phyloP scores from a whole-genome alignment of 1,140 invertebrate genomes.

The Lasaia peninsularis region DNA sequence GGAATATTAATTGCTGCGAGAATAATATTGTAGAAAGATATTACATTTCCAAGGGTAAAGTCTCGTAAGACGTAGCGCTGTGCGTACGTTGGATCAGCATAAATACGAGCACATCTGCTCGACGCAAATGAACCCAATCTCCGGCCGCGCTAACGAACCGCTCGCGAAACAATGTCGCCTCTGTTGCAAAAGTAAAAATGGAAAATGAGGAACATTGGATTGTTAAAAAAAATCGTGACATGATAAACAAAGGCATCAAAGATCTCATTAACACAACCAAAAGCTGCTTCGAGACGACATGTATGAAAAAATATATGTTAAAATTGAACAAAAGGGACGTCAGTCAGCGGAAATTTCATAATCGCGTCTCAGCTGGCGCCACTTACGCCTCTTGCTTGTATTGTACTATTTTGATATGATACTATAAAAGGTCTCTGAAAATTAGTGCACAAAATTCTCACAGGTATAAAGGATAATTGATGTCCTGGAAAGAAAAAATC shows the following conservation, averaged over 20 bases:
- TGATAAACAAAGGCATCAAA: not conserved
- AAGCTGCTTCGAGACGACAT: not conserved
- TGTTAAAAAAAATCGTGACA: not conserved
- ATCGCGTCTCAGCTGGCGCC: not conserved
- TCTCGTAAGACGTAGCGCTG: not conserved
- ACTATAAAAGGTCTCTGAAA: no score
- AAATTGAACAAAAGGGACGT: constrained; percentile 6
- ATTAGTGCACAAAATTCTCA: no score
- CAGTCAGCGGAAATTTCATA: not conserved
- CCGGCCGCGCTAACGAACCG: constrained; percentile 1
- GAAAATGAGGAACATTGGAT: constrained; percentile 4
- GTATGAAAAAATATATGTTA: constrained; percentile 1
- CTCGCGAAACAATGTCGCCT: not conserved
- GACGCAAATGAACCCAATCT: not conserved
- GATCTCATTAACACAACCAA: not conserved
- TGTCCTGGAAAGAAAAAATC: no score
- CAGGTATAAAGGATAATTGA: no score
- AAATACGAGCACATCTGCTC: not conserved
- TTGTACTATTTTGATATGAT: no score
- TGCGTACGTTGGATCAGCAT: constrained; percentile 1
- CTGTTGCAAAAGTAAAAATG: constrained; percentile 2
- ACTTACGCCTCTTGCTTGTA: no score
- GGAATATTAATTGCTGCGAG: not conserved
- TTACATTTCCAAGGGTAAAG: not conserved
- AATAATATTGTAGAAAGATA: not conserved